These are phyloP conservation scores for Holothuria scabra DNA, from an alignment of 53 echinoderm and acorn worm species.

Conservation along the genomic window DNA sequence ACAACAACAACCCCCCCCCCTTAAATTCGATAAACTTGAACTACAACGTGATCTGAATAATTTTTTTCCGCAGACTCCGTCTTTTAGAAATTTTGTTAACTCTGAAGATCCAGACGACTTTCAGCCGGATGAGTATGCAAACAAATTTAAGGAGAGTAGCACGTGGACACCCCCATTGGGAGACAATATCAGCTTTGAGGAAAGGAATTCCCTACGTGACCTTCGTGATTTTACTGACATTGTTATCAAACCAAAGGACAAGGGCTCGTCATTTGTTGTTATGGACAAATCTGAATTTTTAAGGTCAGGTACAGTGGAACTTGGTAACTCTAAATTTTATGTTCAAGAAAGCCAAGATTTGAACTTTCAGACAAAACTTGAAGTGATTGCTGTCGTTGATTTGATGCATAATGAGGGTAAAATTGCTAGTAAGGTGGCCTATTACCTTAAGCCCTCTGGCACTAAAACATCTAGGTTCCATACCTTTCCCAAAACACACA, in stretches of 20 bases:
- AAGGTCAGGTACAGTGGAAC: background rate
- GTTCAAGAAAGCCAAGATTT: constrained; percentile 1
- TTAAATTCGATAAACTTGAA: too few species aligned
- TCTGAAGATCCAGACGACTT: background rate
- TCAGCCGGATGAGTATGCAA: background rate
- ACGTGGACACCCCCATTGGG: background rate
- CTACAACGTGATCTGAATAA: too few species aligned
- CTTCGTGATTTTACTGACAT: background rate
- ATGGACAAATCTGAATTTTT: background rate
- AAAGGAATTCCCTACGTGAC: background rate
- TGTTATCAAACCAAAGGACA: too few species aligned
- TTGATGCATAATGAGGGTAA: too few species aligned
- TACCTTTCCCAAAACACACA: constrained; percentile 1
- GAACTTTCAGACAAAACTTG: background rate
- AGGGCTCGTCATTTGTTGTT: too few species aligned
- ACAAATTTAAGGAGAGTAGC: too few species aligned
- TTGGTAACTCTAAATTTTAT: constrained; percentile 4
- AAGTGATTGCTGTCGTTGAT: too few species aligned
- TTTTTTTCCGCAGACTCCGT: too few species aligned
- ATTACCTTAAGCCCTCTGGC: background rate
- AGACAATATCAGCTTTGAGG: background rate
- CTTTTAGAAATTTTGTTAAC: background rate
- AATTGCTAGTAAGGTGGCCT: background rate
- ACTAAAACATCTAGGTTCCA: constrained; percentile 4
- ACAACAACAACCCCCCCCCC: too few species aligned